phyloP scores from a whole-genome alignment of 2,113 vertebrate genomes.

The Pterocles orientalis region DNA sequence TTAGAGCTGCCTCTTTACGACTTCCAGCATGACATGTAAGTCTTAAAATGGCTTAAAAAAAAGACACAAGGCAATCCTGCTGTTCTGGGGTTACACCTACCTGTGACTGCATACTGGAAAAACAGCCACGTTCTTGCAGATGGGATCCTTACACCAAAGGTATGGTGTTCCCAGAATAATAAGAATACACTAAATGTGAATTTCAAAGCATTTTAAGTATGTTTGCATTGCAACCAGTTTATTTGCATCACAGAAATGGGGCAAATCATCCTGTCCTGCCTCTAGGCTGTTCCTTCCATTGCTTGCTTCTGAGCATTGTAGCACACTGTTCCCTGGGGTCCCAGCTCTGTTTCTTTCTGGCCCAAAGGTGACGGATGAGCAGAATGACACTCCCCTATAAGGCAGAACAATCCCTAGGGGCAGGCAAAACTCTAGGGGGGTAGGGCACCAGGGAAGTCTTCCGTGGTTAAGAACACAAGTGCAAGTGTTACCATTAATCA shows the following conservation, averaged over 20 bases:
- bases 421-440: background rate
- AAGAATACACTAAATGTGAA: background rate
- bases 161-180: background rate
- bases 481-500: background rate
- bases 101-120: background rate
- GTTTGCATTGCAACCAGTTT: background rate
- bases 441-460: background rate
- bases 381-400: background rate
- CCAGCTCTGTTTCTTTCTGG: background rate
- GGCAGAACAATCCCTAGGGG: background rate
- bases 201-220: background rate
- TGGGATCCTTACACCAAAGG: background rate
- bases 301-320: background rate
- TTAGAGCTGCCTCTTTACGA: background rate
- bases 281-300: background rate
- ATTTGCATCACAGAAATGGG: background rate
- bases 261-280: background rate
- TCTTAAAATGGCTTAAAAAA: background rate
- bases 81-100: background rate
- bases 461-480: background rate
- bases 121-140: background rate
- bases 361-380: background rate
- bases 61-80: background rate
- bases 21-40: background rate
- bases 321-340: background rate